Base-by-base conservation (phyloP, 2,797 vertebrate species). In the Sandelia bainsii region DNA sequence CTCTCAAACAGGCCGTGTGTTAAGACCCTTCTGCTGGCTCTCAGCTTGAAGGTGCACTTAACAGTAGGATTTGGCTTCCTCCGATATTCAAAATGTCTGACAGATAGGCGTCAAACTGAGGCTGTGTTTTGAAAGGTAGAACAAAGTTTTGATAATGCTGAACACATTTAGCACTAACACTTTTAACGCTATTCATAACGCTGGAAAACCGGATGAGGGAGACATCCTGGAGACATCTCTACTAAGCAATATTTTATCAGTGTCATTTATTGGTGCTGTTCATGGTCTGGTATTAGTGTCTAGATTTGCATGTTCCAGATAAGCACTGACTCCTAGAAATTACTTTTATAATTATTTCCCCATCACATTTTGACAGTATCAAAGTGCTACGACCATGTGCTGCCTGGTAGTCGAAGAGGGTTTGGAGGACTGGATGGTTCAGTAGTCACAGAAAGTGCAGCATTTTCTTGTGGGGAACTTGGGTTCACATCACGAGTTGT, bases 1-100 rank as follows among this genome's bases (percentile, higher is more conserved):
- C 54, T 70, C 58, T 79, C 63, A 39, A 59, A 78, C 73, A 52
- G 61, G 62, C 60, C 42, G 8, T 44, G 69, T 80, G 75, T 77
- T 63, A 77, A 54, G 72, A 73, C 58, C 73, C 67, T 80, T 74
- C 63, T 81, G 52, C 74, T 79, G 64, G 79, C 73, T 70, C 76
- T 50, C 78, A 61, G 90, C 89, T 88, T 83, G 57, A 67, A 64
- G 62, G 69, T 62, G 76, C 84, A 77, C 83, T 82, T 72, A 84
- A 72, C 67, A 57, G 68, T 58, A 69, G 75, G 72, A 57, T 51
- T 51, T 51, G 59, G 75, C 78, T 87, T 80, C 63, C 69, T 70
- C 69, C 66, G 46, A 85, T 74, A 79, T 72, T 67, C 20, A 63
- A 77, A 79, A 77, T 69, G 69, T 82, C 80, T 78, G 71, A 72